A percentile compares a stretch with the other conserved stretches of the same genome.
Evolutionary conservation across 2,888 invertebrate genomes (phyloP).

Genomic region (Melanostoma scalare): DNA sequence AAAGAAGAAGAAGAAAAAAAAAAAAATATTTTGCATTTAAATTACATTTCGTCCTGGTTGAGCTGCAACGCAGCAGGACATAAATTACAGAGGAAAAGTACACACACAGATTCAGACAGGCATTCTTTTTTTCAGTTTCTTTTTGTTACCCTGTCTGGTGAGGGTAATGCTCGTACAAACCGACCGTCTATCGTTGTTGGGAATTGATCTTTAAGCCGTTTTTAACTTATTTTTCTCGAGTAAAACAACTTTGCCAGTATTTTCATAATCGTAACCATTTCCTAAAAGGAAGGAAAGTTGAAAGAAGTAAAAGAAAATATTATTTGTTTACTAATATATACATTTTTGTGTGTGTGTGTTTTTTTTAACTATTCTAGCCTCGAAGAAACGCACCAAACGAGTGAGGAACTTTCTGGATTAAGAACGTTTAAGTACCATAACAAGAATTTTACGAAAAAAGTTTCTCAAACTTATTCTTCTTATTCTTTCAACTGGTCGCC

Average conservation of each 20-base stretch:
- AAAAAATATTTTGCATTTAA: constrained; percentile 69
- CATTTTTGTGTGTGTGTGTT: constrained; percentile 7
- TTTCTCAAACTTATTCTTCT: constrained; percentile 44
- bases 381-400: constrained; percentile 29
- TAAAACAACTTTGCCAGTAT: constrained; percentile 26
- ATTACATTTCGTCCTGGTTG: constrained; percentile 72
- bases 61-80: constrained; percentile 68
- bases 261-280: constrained; percentile 40
- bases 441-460: constrained; percentile 37
- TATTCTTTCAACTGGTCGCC: constrained; percentile 14
- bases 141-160: constrained; percentile 4
- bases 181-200: neutral
- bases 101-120: neutral
- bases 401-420: constrained; percentile 60
- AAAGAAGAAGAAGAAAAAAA: constrained; percentile 1
- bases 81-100: constrained; percentile 52
- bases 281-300: neutral
- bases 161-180: constrained; percentile 7
- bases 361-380: constrained; percentile 15
- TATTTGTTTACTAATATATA: constrained; percentile 51
- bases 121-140: too few species aligned
- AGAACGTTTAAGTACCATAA: constrained; percentile 55
- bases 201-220: constrained; percentile 62
- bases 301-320: constrained; percentile 37
- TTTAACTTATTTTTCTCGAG: constrained; percentile 39